Base-by-base conservation (phyloP, 2,113 vertebrate species). In the Mionectes macconnelli region DNA sequence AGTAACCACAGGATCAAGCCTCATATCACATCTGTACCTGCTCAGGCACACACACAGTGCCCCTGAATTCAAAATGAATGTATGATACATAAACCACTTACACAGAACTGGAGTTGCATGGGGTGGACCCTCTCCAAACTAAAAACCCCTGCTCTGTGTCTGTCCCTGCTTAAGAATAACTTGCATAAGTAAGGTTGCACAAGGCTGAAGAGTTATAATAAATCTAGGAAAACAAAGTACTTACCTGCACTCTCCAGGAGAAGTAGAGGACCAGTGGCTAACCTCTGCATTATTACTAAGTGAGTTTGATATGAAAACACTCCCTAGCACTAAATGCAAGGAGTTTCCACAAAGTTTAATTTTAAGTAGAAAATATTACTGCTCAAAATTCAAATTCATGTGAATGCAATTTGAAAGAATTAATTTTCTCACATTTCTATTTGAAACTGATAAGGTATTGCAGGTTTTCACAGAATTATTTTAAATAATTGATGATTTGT, bases 11-110 rank as follows among this genome's bases (percentile, higher is more conserved):
- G 39, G n/a, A 87, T 55, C 33, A 87, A 69, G 25, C 4, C 31
- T 69, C 5, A 0, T 30, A 42, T 13, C 19, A 16, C 14, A 23
- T 1, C 0, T 4, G 0, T 15, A 0, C 2, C 27, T 79, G 35
- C 44, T 72, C 15, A 56, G 37, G 40, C 40, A 84, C 8, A 1
- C 1, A 1, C 17, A 22, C 6, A 31, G 16, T 23, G 35, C 8
- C 6, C 6, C 10, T 50, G 27, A n/a, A 72, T 72, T 67, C 37
- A 75, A 74, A 91, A 62, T 28, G 12, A 53, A 47, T 37, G 35
- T 2, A 39, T 0, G 2, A 50, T 2, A 1, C 5, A 24, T 37
- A 63, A 68, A 70, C 49, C 12, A 40, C 13, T 14, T 82, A 23
- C 37, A 28, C 30, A 53, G n/a, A 83, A 60, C 37, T 45, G 25